Evolutionary conservation across 2,888 invertebrate genomes (phyloP), one percentile per base, ranked within the genome.

Genomic region (Buathra laborator): DNA sequence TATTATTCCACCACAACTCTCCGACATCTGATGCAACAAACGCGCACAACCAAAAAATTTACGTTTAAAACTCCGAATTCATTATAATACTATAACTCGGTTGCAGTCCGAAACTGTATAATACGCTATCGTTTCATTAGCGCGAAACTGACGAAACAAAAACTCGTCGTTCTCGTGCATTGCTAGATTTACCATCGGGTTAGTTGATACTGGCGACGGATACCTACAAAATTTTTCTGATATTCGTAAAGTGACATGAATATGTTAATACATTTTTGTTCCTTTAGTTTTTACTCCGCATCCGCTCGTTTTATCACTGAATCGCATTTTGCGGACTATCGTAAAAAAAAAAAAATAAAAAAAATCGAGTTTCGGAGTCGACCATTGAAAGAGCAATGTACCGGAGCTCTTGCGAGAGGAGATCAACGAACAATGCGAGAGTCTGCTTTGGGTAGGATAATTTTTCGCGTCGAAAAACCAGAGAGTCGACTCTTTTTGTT

Each of bases 1-100:
- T 75, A 75, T 46, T 46, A n/a, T 46, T 62, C 16, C 59, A 12
- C 32, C 62, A n/a, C 10, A 56, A 66, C 64, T 43, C 56, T 24
- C 19, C 56, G 56, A 56, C 24, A 4, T 14, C 56, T 4, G 56
- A 56, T 5, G 24, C 56, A 19, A 2, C 24, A 56, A 19, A 12
- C 46, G 46, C 56, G 56, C 19, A 4, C 9, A 4, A 24, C 24
- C 56, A 10, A 10, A 12, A 56, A 56, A 48, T 48, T 10, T 24
- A 56, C 24, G 10, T 56, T 4, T 10, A 10, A 56, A 24, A 9
- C 37, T 37, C 19, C 19, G 24, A 56, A 24, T 19, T 12, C 19
- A 56, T 56, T 56, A 56, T 10, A 56, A 56, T 14, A 24, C 24
- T 12, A 24, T 10, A 56, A 56, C 24, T 24, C 24, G 37, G 24